Conservation (phyloP, 2,888 invertebrate species). For the Argyresthia goedartella region DNA sequence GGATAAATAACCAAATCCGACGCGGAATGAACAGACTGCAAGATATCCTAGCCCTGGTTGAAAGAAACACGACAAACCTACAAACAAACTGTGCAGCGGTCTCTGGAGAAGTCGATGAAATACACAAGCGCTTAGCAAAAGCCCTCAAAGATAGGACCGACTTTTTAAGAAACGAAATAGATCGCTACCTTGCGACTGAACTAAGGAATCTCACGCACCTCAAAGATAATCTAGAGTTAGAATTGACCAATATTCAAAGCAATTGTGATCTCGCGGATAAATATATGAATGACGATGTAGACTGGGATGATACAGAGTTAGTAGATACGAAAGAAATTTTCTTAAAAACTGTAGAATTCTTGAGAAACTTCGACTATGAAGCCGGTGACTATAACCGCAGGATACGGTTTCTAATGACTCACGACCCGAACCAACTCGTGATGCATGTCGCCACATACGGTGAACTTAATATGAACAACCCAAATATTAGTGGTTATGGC, state of each 20-base stretch:
- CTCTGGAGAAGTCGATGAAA: slow-evolving; percentile 94
- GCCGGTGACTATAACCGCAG: slow-evolving; percentile 89
- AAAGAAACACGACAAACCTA: slow-evolving; percentile 89
- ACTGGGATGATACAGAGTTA: slow-evolving; percentile 93
- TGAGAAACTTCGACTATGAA: slow-evolving; percentile 95
- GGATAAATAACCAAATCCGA: slow-evolving; percentile 90
- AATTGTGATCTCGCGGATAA: slow-evolving; percentile 97
- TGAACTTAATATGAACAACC: slow-evolving; percentile 84
- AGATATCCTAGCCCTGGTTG: slow-evolving; percentile 85
- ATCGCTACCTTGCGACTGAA: slow-evolving; percentile 91
- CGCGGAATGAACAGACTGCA: slow-evolving; percentile 90
- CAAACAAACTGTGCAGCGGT: slow-evolving; percentile 92
- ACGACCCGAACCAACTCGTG: slow-evolving; percentile 92
- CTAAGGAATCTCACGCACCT: slow-evolving; percentile 86
- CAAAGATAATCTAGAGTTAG: slow-evolving; percentile 94
- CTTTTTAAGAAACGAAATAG: slow-evolving; percentile 88
- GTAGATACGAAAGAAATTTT: slow-evolving; percentile 97
- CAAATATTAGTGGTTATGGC: slow-evolving; percentile 68
- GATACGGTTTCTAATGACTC: slow-evolving; percentile 88
- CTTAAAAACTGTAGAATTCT: slow-evolving; percentile 94
- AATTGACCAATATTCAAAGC: slow-evolving; percentile 94
- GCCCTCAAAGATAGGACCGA: slow-evolving; percentile 92
- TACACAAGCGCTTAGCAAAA: slow-evolving; percentile 87
- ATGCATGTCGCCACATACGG: slow-evolving; percentile 91
- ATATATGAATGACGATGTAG: slow-evolving; percentile 89